phyloP scores from a whole-genome alignment of 1,140 invertebrate species.

The Bursaphelenchus mucronatus region DNA sequence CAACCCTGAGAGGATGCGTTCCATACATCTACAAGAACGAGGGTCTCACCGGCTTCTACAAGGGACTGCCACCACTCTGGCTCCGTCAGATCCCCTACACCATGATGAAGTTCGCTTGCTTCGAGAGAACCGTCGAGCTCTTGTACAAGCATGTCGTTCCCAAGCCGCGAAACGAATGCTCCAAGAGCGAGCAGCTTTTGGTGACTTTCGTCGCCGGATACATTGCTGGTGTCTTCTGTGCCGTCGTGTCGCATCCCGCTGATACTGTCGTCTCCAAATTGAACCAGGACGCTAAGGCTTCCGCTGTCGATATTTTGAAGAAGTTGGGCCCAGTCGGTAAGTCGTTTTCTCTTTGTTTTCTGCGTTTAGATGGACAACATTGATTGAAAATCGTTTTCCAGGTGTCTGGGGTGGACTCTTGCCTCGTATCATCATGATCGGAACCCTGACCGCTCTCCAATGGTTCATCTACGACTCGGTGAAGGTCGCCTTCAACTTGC shows the following conservation, averaged over 20 bases:
- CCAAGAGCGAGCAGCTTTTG: constrained; percentile 86
- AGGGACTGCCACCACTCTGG: constrained; percentile 84
- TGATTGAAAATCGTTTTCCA: constrained; percentile 4
- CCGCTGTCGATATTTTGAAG: constrained; percentile 71
- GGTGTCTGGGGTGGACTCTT: constrained; percentile 91
- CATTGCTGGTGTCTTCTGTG: constrained; percentile 99
- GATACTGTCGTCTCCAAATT: constrained; percentile 98
- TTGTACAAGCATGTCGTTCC: constrained; percentile 85
- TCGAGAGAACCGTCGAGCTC: constrained; percentile 92
- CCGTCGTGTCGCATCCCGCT: constrained; percentile 95
- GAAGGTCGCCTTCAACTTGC: constrained; percentile 71
- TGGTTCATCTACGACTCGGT: constrained; percentile 98
- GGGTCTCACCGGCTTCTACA: constrained; percentile 65
- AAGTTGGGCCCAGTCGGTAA: constrained; percentile 71
- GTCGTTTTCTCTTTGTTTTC: constrained; percentile 13
- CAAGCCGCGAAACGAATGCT: constrained; percentile 86
- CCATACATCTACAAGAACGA: constrained; percentile 72
- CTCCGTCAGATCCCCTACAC: constrained; percentile 96
- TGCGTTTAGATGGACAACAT: not conserved
- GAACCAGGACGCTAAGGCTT: constrained; percentile 83
- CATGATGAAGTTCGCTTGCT: constrained; percentile 99
- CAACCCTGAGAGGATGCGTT: constrained; percentile 78
- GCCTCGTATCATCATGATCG: constrained; percentile 99
- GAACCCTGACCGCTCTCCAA: constrained; percentile 93
- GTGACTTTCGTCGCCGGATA: constrained; percentile 96